Evolutionary conservation across 2,113 vertebrate species (phyloP), one percentile per base, ranked within the genome.

Genomic region (Lutjanus erythropterus): DNA sequence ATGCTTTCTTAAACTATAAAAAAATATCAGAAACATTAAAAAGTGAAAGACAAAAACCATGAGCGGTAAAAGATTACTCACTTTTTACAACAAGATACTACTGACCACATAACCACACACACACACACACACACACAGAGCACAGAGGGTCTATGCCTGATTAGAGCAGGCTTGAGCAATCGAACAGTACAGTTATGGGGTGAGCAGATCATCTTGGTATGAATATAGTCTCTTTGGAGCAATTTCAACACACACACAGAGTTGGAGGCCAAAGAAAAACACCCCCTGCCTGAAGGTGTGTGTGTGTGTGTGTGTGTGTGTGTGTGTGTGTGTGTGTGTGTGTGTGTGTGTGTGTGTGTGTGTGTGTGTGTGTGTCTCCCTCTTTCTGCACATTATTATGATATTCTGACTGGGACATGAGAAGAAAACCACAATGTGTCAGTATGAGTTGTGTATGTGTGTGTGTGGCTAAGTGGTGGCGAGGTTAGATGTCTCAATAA

Each of bases 171-270:
- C 60, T 86, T 83, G 66, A 74, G 81, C 58, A 84, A 82, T 75
- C 69, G 3, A 68, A 61, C 4, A 33, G 11, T 68, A 41, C 49
- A 80, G 46, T 56, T 42, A 10, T 37, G 10, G 69, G n/a, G 61
- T 78, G 65, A 88, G 75, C 79, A 81, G 86, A 88, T 87, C 84
- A 58, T 74, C 47, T 70, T 78, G 80, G 61, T 82, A 84, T 84
- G 80, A 87, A 70, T 15, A 53, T 7, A 50, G 69, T 65, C 50
- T 81, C 58, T 64, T 70, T 85, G 77, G 82, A 89, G 69, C 60
- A 35, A 56, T 83, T 83, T 85, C 66, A 84, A 62, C 78, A 81
- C 65, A 81, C 65, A 78, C 74, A 64, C 46, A 31, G 11, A 75
- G 59, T 23, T 2, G 9, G 42, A 69, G 41, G 66, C 62, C 59